A percentile compares a stretch with the other conserved stretches of the same genome.
Evolutionary conservation across 1,140 invertebrate genomes (phyloP).

Genomic region (Caerostris extrusa): DNA sequence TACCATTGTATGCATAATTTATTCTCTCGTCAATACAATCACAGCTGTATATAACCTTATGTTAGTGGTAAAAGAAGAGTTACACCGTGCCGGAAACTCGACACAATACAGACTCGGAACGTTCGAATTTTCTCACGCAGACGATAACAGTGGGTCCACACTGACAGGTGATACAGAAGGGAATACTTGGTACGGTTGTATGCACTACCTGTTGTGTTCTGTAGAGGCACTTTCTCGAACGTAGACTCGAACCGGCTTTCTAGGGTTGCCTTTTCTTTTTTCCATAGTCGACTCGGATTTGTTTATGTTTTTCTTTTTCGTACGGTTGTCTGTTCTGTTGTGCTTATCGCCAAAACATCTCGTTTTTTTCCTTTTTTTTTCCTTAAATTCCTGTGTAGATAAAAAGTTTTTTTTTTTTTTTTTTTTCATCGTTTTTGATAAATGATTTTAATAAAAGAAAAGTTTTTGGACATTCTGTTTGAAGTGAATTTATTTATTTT

Average conservation of each 20-base stretch:
- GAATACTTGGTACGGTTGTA: neutral
- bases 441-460: no score
- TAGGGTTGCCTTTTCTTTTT: slow-evolving; percentile 38
- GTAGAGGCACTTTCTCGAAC: neutral
- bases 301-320: slow-evolving; percentile 21
- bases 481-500: no score
- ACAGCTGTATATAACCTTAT: slow-evolving; percentile 4
- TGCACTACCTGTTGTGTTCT: slow-evolving; percentile 18
- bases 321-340: neutral
- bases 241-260: slow-evolving; percentile 32
- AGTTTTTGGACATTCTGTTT: no score
- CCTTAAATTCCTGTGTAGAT: neutral
- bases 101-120: neutral
- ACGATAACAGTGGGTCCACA: neutral
- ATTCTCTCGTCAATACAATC: neutral
- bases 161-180: slow-evolving; percentile 35
- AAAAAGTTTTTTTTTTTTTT: neutral
- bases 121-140: slow-evolving; percentile 69
- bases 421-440: neutral
- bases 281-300: neutral
- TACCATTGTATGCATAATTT: neutral
- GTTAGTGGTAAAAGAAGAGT: slow-evolving; percentile 24
- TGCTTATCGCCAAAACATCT: slow-evolving; percentile 29
- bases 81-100: slow-evolving; percentile 24
- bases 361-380: neutral